A percentile compares a stretch with the other conserved stretches of the same genome.
These are phyloP conservation scores for Pardosa pseudoannulata DNA, from an alignment of 2,888 invertebrate genomes.

Conservation along the genomic window DNA sequence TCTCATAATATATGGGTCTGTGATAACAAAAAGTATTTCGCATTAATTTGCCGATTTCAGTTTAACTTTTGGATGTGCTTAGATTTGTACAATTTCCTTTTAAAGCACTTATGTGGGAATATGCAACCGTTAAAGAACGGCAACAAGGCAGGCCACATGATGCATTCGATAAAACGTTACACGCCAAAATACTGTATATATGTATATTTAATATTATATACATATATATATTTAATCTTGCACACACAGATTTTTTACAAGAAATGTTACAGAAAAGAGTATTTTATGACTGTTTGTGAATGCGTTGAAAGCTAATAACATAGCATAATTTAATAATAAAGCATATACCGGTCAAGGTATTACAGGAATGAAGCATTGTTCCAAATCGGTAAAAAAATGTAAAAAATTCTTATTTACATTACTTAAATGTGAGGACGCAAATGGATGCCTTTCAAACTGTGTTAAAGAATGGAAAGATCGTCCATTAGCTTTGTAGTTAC, in stretches of 20 bases:
- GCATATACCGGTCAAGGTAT: background rate
- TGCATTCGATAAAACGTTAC: background rate
- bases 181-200: constrained; percentile 20
- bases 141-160: background rate
- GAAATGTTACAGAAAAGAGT: constrained; percentile 7
- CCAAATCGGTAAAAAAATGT: background rate
- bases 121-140: background rate
- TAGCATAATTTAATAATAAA: background rate
- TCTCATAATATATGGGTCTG: background rate
- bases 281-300: constrained; percentile 3
- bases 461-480: background rate
- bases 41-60: constrained; percentile 16
- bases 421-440: background rate
- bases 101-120: background rate
- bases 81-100: background rate
- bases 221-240: constrained; percentile 23
- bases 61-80: background rate
- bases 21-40: background rate
- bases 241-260: constrained; percentile 23
- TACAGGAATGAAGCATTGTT: background rate
- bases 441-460: background rate
- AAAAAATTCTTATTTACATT: background rate
- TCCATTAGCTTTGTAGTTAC: constrained; percentile 19
- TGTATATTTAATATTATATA: constrained; percentile 16
- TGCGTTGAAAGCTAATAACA: constrained; percentile 1